Percentiles rank a stretch among this genome's conserved stretches.
Conservation (phyloP, 2,113 vertebrate species). For the Dicrurus megarhynchus region DNA sequence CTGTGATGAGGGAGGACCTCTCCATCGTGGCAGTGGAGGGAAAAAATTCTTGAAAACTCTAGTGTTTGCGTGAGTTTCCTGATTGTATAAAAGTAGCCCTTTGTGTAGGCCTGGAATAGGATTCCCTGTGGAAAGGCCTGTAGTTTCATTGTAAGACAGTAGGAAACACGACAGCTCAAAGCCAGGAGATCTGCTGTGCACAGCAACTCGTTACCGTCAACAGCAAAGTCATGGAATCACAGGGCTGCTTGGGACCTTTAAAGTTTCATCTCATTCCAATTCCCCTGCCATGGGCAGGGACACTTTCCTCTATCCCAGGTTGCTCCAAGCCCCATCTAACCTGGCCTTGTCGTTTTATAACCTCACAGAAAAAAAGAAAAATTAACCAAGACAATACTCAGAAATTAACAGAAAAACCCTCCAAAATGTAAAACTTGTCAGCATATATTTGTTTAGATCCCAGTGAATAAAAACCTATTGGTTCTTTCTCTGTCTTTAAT, state of each 20-base stretch:
- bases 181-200: not conserved
- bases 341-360: not conserved
- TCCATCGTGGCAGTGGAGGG: not conserved
- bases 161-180: not conserved
- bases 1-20: not conserved
- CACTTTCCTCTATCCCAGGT: not conserved
- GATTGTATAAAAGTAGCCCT: not conserved
- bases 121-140: not conserved
- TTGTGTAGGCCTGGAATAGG: not conserved
- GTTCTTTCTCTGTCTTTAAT: not conserved
- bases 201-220: not conserved
- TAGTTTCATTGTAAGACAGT: not conserved
- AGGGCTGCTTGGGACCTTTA: not conserved
- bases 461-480: not conserved
- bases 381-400: not conserved
- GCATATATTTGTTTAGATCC: not conserved
- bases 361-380: not conserved
- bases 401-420: not conserved
- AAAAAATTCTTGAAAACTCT: not conserved
- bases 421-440: not conserved
- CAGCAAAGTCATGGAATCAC: not conserved
- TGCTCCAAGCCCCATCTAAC: not conserved
- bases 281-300: not conserved
- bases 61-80: rapidly evolving
- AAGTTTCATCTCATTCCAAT: not conserved